Conservation (phyloP, 2,888 invertebrate genomes). For the Cantharis rufa region DNA sequence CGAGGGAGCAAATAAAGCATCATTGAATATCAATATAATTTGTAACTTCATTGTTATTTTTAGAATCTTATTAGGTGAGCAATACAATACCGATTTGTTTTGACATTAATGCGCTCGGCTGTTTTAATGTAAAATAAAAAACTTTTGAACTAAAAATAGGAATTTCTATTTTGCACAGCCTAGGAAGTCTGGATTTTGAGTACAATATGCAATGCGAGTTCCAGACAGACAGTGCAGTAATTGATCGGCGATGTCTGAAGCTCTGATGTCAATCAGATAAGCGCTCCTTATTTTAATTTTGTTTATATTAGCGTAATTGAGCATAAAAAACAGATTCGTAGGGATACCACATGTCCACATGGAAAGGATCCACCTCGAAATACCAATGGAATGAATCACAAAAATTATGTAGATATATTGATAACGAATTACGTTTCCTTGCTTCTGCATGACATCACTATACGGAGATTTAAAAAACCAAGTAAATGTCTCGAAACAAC, state of each 20-base stretch:
- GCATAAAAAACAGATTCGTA: neutral
- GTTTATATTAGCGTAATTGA: neutral
- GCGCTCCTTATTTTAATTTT: neutral
- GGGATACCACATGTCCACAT: neutral
- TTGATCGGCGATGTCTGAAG: too few relatives aligned
- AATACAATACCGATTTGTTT: neutral
- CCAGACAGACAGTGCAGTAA: too few relatives aligned
- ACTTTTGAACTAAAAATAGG: neutral
- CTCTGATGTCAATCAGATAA: neutral
- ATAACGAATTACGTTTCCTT: neutral
- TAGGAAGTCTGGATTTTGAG: neutral
- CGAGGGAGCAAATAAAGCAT: too few relatives aligned
- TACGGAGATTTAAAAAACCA: too few relatives aligned
- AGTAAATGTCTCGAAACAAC: too few relatives aligned
- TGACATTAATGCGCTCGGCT: neutral
- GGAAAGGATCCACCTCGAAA: neutral
- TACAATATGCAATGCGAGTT: too few relatives aligned
- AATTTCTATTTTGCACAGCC: neutral
- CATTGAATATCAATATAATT: neutral
- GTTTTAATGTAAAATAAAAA: neutral
- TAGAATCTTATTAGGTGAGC: neutral
- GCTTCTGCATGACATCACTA: neutral
- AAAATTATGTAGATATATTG: neutral
- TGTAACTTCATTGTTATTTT: neutral
- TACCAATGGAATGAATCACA: neutral